A percentile compares a stretch with the other conserved stretches of the same genome.
Evolutionary conservation across 2,888 invertebrate species (phyloP).

Genomic region (Pemphredon lugubris): DNA sequence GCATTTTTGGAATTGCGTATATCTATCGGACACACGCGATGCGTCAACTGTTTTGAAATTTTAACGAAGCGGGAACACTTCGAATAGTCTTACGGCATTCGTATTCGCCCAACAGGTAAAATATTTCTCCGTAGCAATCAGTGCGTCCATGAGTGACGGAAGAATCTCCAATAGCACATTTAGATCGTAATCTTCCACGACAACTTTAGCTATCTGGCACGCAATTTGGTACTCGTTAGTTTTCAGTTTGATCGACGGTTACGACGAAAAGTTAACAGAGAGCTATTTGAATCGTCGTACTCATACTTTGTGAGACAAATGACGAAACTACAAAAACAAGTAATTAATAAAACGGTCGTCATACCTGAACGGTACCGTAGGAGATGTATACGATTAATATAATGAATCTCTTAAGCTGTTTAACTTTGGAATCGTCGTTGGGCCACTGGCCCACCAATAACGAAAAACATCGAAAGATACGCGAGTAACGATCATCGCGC

Average conservation of each 20-base stretch:
- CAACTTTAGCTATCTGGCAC: not conserved
- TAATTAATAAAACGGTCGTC: no score
- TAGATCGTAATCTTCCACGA: not conserved
- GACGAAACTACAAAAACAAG: no score
- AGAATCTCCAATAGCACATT: not conserved
- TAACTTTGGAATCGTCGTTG: not conserved
- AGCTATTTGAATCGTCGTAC: no score
- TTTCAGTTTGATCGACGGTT: no score
- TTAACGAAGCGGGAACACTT: no score
- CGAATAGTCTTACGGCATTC: not conserved
- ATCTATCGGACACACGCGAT: no score
- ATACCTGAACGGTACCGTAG: not conserved
- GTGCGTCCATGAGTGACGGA: not conserved
- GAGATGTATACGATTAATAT: not conserved
- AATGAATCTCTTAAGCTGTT: not conserved
- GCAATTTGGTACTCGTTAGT: no score
- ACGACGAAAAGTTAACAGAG: no score
- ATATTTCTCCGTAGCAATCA: conserved; percentile 3
- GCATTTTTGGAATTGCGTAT: no score
- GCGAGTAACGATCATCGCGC: not conserved
- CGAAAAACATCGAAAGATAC: not conserved
- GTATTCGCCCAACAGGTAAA: not conserved
- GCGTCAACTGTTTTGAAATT: no score
- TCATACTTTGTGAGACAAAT: no score
- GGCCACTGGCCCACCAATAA: not conserved